These are phyloP conservation scores for Istiophorus platypterus DNA, from an alignment of 2,113 vertebrate genomes.

Conservation along the genomic window DNA sequence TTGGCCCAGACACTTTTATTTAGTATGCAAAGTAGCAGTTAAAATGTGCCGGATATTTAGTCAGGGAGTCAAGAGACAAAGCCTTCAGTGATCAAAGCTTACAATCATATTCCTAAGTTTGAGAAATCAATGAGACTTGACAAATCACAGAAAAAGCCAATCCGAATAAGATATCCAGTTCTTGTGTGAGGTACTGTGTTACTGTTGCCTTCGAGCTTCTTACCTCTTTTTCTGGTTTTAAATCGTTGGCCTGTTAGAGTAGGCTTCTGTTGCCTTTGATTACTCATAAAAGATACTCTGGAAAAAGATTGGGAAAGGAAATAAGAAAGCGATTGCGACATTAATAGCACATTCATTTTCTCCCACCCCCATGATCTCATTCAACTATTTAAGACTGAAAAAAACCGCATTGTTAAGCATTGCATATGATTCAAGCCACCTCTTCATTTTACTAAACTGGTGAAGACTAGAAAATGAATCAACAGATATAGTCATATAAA, in stretches of 20 bases:
- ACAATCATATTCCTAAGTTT: neutral
- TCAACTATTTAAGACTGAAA: neutral
- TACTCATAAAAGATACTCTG: slow-evolving; percentile 99
- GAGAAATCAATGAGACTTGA: neutral
- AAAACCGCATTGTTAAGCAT: neutral
- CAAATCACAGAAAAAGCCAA: neutral
- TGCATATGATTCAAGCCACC: neutral
- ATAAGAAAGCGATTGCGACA: neutral
- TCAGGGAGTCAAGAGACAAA: neutral
- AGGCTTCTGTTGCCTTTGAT: slow-evolving; percentile 99
- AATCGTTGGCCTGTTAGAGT: slow-evolving; percentile 99
- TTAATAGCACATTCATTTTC: neutral
- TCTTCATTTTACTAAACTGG: neutral
- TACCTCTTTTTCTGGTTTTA: slow-evolving; percentile 98
- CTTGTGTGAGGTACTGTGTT: neutral
- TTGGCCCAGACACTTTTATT: neutral
- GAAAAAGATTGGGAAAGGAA: neutral
- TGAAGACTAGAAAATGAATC: too few species aligned
- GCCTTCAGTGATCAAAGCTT: neutral
- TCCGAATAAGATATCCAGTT: neutral
- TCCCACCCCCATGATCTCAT: neutral
- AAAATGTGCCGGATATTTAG: neutral
- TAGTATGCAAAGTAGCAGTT: too few species aligned
- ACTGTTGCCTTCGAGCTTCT: neutral
- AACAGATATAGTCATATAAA: too few species aligned